Percentiles rank a stretch among this genome's conserved stretches.
phyloP scores from a whole-genome alignment of 2,797 vertebrate genomes.

The Echiichthys vipera region DNA sequence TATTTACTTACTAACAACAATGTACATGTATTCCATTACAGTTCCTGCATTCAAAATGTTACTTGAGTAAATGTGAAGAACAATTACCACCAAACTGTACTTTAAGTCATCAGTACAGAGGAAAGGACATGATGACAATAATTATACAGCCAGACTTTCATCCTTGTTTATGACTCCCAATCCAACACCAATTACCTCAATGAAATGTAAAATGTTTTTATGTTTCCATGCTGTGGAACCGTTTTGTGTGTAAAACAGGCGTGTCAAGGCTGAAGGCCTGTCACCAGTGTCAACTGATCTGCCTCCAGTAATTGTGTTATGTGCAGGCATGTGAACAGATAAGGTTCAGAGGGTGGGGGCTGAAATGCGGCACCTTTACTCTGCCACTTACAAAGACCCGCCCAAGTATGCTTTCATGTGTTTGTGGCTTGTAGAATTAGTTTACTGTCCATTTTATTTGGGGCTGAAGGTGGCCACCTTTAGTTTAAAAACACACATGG shows the following conservation, averaged over 20 bases:
- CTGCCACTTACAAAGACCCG: conserved; percentile 19
- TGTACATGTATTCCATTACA: background rate
- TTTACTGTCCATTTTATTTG: conserved; percentile 18
- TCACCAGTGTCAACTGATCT: conserved; percentile 64
- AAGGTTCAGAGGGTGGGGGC: conserved; percentile 47
- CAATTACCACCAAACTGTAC: background rate
- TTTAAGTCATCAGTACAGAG: background rate
- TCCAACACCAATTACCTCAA: conserved; percentile 50
- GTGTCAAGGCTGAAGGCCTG: conserved; percentile 55
- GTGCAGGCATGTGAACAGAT: conserved; percentile 62
- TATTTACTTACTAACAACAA: background rate
- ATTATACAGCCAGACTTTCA: conserved; percentile 52
- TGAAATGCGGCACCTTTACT: conserved; percentile 48
- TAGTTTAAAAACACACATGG: conserved; percentile 13
- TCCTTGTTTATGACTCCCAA: conserved; percentile 54
- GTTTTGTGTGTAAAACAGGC: conserved; percentile 50
- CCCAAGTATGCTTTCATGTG: conserved; percentile 38
- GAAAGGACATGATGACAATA: conserved; percentile 53
- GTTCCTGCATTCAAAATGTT: background rate
- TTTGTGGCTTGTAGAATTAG: conserved; percentile 3
- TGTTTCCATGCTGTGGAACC: conserved; percentile 42
- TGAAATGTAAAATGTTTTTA: conserved; percentile 61
- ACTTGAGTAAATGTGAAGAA: background rate
- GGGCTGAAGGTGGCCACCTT: background rate
- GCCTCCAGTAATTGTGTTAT: conserved; percentile 59